These are phyloP conservation scores for Molanna angustata DNA, from an alignment of 2,888 invertebrate species.

Conservation along the genomic window DNA sequence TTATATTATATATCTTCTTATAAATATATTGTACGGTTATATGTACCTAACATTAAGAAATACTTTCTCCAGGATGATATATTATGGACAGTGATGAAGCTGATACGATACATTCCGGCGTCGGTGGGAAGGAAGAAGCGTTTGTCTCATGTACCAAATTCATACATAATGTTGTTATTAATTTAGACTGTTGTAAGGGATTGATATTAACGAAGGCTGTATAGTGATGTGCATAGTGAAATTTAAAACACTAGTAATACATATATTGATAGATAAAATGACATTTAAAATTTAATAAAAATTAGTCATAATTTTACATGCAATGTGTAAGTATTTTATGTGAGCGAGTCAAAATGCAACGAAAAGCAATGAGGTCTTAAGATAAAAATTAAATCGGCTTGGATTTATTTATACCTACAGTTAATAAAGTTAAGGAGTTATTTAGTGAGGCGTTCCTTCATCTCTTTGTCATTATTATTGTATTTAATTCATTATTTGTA, in stretches of 20 bases:
- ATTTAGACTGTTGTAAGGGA: conserved; percentile 27
- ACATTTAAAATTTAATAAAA: conserved; percentile 8
- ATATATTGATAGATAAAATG: conserved; percentile 21
- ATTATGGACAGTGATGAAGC: no score
- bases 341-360: conserved; percentile 15
- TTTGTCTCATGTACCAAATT: conserved; percentile 23
- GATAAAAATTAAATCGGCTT: conserved; percentile 1
- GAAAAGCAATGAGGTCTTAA: conserved; percentile 12
- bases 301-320: conserved; percentile 16
- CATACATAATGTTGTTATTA: conserved; percentile 22
- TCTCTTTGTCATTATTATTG: conserved; percentile 14
- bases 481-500: no score
- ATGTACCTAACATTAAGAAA: no score
- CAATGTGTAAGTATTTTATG: conserved; percentile 11
- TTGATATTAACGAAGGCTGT: conserved; percentile 31
- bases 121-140: no score
- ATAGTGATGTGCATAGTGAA: conserved; percentile 27
- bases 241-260: conserved; percentile 21
- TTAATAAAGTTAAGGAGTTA: no score
- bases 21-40: no score
- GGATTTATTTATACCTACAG: no score
- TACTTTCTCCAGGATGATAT: no score
- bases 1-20: no score
- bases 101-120: no score
- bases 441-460: conserved; percentile 26